phyloP scores from a whole-genome alignment of 2,888 invertebrate genomes.

The Sminthurinus aureus region DNA sequence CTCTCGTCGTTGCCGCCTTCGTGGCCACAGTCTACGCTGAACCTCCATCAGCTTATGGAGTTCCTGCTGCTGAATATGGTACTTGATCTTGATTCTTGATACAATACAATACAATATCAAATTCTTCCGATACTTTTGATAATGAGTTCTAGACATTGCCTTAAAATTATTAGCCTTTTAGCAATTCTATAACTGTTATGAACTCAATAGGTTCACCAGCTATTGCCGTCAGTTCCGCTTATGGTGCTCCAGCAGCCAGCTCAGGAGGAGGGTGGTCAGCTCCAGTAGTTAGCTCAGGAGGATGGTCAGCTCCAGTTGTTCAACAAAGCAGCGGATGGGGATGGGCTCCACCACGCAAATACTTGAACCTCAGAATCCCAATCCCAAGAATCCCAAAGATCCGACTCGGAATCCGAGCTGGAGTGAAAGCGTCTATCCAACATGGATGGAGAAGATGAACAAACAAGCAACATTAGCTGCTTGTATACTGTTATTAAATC shows the following conservation, averaged over 20 bases:
- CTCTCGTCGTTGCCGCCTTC: constrained; percentile 33
- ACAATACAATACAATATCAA: too few relatives aligned
- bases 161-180: too few relatives aligned
- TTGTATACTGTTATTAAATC: constrained; percentile 6
- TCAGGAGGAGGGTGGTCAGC: neutral
- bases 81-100: too few relatives aligned
- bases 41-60: constrained; percentile 38
- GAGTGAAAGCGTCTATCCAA: constrained; percentile 55
- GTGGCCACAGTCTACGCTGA: constrained; percentile 25
- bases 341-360: constrained; percentile 55
- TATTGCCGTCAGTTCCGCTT: neutral
- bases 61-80: constrained; percentile 6
- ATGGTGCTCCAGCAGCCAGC: constrained; percentile 20
- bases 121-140: too few relatives aligned
- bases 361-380: constrained; percentile 57
- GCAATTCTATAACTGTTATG: too few relatives aligned
- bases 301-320: neutral
- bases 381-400: constrained; percentile 58
- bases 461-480: neutral
- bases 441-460: constrained; percentile 53
- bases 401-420: constrained; percentile 48
- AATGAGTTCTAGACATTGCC: too few relatives aligned
- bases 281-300: too few relatives aligned
- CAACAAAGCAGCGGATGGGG: constrained; percentile 49
- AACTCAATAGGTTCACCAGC: too few relatives aligned